Conservation (phyloP, 2,113 vertebrate species). For the Grus americana region DNA sequence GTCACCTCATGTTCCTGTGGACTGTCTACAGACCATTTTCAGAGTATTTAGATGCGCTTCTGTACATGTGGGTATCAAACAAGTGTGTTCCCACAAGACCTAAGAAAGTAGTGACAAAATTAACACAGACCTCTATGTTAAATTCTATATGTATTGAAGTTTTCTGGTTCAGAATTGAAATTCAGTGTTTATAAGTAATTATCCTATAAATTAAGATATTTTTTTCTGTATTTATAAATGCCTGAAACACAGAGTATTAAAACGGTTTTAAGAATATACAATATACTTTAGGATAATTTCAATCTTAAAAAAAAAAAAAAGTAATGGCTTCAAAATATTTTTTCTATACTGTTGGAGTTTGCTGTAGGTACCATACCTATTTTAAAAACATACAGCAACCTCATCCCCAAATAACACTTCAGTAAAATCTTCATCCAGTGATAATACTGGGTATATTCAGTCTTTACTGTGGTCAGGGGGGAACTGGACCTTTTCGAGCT, state of each 20-base stretch:
- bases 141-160: neutral
- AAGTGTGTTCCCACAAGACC: neutral
- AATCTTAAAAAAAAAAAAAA: neutral
- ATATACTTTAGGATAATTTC: neutral
- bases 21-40: neutral
- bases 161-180: neutral
- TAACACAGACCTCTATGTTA: neutral
- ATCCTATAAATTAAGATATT: neutral
- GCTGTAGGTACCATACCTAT: neutral
- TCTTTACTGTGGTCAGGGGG: neutral
- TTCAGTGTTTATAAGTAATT: neutral
- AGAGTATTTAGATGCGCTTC: neutral
- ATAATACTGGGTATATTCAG: neutral
- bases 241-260: neutral
- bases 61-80: neutral
- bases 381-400: neutral
- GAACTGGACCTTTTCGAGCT: neutral
- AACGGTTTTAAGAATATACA: neutral
- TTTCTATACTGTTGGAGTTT: neutral
- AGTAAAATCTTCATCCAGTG: neutral
- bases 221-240: neutral
- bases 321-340: neutral
- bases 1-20: neutral
- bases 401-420: neutral
- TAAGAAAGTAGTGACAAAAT: neutral